Conservation (phyloP, 1,140 invertebrate species). For the Hypsibius dujardini region DNA sequence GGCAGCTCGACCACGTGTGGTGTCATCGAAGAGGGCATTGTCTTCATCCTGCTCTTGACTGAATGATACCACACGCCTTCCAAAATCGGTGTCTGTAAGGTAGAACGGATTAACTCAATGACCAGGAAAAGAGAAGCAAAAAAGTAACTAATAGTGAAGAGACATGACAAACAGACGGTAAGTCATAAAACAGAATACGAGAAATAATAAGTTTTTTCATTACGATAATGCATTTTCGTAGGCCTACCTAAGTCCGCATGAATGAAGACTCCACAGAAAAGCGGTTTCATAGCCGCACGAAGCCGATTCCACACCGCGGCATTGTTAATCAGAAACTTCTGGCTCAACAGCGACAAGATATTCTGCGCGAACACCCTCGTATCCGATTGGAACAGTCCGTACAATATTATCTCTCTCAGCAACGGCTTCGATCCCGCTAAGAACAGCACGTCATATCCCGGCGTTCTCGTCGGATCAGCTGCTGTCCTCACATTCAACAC, state of each 20-base stretch:
- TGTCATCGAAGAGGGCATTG: neutral
- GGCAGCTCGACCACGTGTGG: neutral
- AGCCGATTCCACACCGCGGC: constrained; percentile 8
- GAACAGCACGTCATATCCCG: neutral
- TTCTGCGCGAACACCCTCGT: constrained; percentile 7
- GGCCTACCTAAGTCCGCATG: constrained; percentile 8
- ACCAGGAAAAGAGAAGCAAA: neutral
- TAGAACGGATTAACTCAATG: neutral
- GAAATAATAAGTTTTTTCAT: neutral
- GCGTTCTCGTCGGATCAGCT: neutral
- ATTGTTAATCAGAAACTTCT: constrained; percentile 13
- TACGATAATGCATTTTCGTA: neutral
- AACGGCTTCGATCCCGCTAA: neutral
- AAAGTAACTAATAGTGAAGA: neutral
- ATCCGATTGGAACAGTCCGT: constrained; percentile 1
- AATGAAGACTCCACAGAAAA: constrained; percentile 10
- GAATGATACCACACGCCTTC: neutral
- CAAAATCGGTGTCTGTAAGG: constrained; percentile 13
- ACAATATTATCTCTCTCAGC: neutral
- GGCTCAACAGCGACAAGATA: constrained; percentile 4
- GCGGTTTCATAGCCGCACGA: neutral
- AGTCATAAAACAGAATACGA: neutral
- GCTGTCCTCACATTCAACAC: neutral
- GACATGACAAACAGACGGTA: neutral
- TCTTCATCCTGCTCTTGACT: neutral